phyloP scores from a whole-genome alignment of 2,888 invertebrate genomes.

The Mythimna vitellina region DNA sequence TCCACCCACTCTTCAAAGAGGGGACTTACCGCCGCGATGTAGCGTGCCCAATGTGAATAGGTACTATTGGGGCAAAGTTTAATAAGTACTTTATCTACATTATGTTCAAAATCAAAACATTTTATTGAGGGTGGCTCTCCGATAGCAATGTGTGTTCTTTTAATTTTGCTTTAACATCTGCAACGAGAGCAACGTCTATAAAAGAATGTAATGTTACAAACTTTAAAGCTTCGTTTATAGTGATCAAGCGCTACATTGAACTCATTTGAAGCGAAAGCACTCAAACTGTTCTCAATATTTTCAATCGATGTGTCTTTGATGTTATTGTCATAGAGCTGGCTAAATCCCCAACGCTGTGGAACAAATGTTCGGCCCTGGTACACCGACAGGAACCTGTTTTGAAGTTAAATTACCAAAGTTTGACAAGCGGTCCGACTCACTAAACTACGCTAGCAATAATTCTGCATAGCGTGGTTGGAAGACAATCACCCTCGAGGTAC shows the following conservation, averaged over 20 bases:
- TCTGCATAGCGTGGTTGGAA: conserved; percentile 81
- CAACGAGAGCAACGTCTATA: conserved; percentile 2
- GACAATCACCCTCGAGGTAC: conserved; percentile 78
- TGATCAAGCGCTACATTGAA: conserved; percentile 24
- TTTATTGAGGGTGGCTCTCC: conserved; percentile 1
- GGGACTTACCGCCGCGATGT: too few relatives aligned
- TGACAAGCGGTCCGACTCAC: conserved; percentile 86
- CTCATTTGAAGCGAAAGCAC: conserved; percentile 11
- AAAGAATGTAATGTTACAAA: conserved; percentile 19
- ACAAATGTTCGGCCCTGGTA: conserved; percentile 79
- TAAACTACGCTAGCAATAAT: conserved; percentile 88
- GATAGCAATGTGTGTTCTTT: conserved; percentile 21
- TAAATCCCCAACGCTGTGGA: conserved; percentile 75
- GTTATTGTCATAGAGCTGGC: conserved; percentile 74
- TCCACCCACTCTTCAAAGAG: too few relatives aligned
- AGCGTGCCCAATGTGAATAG: too few relatives aligned
- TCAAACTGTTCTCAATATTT: conserved; percentile 45
- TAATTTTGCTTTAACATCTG: conserved; percentile 26
- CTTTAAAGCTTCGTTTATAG: conserved; percentile 19
- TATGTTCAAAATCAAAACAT: neutral
- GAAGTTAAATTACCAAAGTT: conserved; percentile 91
- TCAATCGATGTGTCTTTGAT: conserved; percentile 66
- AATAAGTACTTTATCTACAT: conserved; percentile 5
- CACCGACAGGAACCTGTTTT: conserved; percentile 86
- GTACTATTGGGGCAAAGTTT: conserved; percentile 4